Base-by-base conservation (phyloP, 2,113 vertebrate genomes). In the Cephalopholis sonnerati region DNA sequence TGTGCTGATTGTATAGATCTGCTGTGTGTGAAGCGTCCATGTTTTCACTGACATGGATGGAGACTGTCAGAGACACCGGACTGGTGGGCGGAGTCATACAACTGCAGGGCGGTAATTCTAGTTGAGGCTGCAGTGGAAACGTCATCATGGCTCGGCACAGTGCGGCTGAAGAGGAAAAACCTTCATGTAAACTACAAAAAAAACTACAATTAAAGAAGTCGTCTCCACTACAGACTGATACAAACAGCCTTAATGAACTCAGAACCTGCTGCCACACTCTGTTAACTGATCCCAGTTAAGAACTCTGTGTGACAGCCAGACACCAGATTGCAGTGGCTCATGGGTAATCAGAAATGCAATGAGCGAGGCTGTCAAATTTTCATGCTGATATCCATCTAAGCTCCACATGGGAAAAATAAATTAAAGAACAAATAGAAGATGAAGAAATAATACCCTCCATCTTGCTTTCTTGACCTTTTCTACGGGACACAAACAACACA, bases 311-410 rank as follows among this genome's bases (percentile, higher is more conserved):
- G 67, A 70, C 58, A 29, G 55, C 24, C 70, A 48, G 50, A n/a
- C 66, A 15, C 48, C 51, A 54, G 22, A 7, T 11, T 29, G 24
- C 71, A 54, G 51, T 8, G 75, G 64, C 75, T 78, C 53, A 18
- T 58, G 39, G 63, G 63, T 77, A 72, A 79, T 72, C 69, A 66
- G 13, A 46, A 17, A 71, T 9, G 32, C 32, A 55, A 1, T 20
- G n/a, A 32, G 22, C 9, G 29, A 25, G 27, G 11, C 8, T 25
- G 76, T 78, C 32, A 18, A 1, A 22, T 24, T 51, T 25, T n/a
- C 22, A 32, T 2, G 65, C 29, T 44, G 57, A 29, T 17, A 18
- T 48, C 22, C 10, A 3, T 48, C 64, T 59, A 1, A 61, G 25
- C 66, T 71, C 77, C 44, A 62, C 25, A 18, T 7, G 17, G 41